Conservation (phyloP, 2,888 invertebrate species). For the Criorhina ranunculi region DNA sequence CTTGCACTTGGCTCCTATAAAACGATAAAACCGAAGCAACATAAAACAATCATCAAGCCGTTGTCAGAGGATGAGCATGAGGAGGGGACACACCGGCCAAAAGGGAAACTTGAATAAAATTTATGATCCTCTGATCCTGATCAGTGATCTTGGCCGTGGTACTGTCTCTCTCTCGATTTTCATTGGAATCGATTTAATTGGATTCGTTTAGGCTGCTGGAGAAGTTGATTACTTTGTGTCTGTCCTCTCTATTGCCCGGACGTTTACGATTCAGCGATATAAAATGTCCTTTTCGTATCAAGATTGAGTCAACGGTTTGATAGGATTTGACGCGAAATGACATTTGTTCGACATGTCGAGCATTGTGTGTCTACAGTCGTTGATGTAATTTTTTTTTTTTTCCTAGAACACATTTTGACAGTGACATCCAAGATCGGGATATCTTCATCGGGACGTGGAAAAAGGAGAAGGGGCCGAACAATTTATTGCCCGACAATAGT, state of each 20-base stretch:
- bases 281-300: constrained; percentile 61
- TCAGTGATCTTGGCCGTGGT: constrained; percentile 67
- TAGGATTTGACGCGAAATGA: constrained; percentile 65
- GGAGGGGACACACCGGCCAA: constrained; percentile 10
- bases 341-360: constrained; percentile 47
- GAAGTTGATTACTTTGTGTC: constrained; percentile 60
- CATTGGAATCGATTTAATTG: constrained; percentile 73
- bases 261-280: constrained; percentile 26
- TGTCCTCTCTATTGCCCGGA: constrained; percentile 9
- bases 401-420: constrained; percentile 55
- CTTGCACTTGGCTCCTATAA: constrained; percentile 69
- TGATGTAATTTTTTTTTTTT: constrained; percentile 35
- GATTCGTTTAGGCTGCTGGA: constrained; percentile 68
- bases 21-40: constrained; percentile 55
- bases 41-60: constrained; percentile 50
- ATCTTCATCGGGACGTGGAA: constrained; percentile 41
- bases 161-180: constrained; percentile 58
- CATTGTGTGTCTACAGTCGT: background rate
- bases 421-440: constrained; percentile 52
- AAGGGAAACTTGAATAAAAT: constrained; percentile 53
- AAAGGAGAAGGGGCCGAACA: constrained; percentile 1
- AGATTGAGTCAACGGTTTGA: constrained; percentile 54
- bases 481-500: constrained; percentile 61
- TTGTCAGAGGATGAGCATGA: background rate
- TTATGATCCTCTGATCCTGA: constrained; percentile 72